Evolutionary conservation across 1,140 invertebrate species (phyloP), one percentile per base, ranked within the genome.

Genomic region (Drosophila punjabiensis): DNA sequence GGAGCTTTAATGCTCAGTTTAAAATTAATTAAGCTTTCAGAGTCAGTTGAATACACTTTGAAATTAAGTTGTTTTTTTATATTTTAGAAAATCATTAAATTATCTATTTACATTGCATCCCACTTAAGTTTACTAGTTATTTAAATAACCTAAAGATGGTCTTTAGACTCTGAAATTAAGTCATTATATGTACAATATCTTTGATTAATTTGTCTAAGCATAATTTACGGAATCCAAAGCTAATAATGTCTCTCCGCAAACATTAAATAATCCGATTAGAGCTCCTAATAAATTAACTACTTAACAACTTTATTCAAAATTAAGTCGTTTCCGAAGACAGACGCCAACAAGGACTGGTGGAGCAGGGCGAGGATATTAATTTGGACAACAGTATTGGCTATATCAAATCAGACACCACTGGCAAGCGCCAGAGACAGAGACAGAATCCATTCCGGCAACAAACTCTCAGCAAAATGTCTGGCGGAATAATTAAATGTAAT

Each of bases 401-500:
- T 67, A 76, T 60, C 37, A 74, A 78, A 59, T 82, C 52, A 60
- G 47, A 35, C 50, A n/a, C 32, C 56, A 78, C 35, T 64, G 67
- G 35, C 56, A 67, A 64, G 45, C 10, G 18, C 45, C 45, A 47
- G 70, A 43, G 33, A 28, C 43, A 55, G 48, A 62, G 50, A 62
- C 43, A 39, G 11, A 20, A 76, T 24, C 68, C 18, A 66, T 48
- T 66, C 8, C n/a, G 61, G 28, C 20, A 10, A 45, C 20, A 32
- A 63, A 18, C 30, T 63, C 58, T 11, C 30, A 28, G 39, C 30
- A 35, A 67, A 66, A 64, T 37, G 50, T 64, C 39, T 52, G 50
- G 28, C 35, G 33, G 43, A 74, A 65, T 68, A 78, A 78, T 67
- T 61, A 61, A 77, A 68, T 77, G 30, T 55, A 66, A 68, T 79